Base-by-base conservation (phyloP, 2,797 vertebrate species). In the Channa striata region DNA sequence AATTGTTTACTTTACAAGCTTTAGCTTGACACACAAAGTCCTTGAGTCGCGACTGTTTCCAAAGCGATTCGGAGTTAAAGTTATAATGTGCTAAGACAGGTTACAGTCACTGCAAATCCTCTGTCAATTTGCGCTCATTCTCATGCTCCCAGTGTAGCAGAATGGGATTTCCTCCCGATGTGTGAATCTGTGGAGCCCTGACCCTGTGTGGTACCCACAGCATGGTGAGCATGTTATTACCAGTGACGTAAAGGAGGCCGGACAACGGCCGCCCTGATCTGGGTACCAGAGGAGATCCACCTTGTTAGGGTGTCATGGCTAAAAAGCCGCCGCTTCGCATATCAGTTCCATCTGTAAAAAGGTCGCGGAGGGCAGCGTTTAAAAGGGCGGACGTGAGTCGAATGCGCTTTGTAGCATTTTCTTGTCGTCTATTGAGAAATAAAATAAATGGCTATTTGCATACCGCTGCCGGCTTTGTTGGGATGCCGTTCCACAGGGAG, bases 361-460 rank as follows among this genome's bases (percentile, higher is more conserved):
- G 87, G 77, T 72, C 59, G 33, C 7, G 3, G 9, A 64, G 83
- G 76, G 43, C 74, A 42, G 51, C 16, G 39, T 80, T 82, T 83
- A 83, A 89, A 83, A 83, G 87, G 88, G 65, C 83, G 87, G 81
- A 81, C 83, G 79, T 4, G 83, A 77, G 61, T 8, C 9, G 85
- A 82, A 80, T n/a, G 25, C 36, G 73, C 77, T 64, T 42, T 9
- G 60, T 3, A 23, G 64, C 42, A 39, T 54, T 54, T 37, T 49
- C 75, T 36, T 25, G 23, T 46, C 30, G 53, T 50, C 49, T 2
- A 10, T 51, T 69, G 12, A 56, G 37, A 20, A 37, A 21, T 23
- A 14, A 12, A 37, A 46, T 7, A 59, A 44, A 19, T 47, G 61
- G 42, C 61, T 36, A 72, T 74, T 68, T 61, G 51, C 65, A 52